phyloP scores from a whole-genome alignment of 2,888 invertebrate species.

The Caenorhabditis sp. region DNA sequence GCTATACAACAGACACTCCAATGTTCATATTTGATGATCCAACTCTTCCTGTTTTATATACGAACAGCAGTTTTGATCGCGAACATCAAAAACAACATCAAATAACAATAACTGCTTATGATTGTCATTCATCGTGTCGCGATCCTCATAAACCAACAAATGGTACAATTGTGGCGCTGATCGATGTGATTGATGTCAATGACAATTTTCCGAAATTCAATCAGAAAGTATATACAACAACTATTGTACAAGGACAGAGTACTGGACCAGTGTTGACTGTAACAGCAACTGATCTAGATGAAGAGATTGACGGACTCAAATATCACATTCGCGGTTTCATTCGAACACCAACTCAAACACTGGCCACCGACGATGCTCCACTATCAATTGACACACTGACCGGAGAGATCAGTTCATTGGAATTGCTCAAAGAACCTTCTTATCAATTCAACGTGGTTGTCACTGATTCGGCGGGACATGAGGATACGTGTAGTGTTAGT shows the following conservation, averaged over 20 bases:
- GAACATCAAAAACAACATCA: constrained; percentile 48
- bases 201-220: constrained; percentile 60
- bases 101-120: constrained; percentile 50
- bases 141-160: constrained; percentile 49
- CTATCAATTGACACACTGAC: constrained; percentile 31
- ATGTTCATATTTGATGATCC: constrained; percentile 46
- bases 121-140: constrained; percentile 48
- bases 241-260: constrained; percentile 51
- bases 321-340: constrained; percentile 45
- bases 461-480: constrained; percentile 44
- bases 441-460: constrained; percentile 47
- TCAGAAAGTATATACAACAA: constrained; percentile 39
- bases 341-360: constrained; percentile 30
- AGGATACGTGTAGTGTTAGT: constrained; percentile 46
- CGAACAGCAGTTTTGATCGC: constrained; percentile 48
- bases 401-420: constrained; percentile 47
- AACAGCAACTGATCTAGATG: constrained; percentile 43
- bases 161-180: constrained; percentile 38
- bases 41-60: constrained; percentile 47
- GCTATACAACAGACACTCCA: constrained; percentile 46
- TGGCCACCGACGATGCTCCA: constrained; percentile 23
- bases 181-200: constrained; percentile 53
- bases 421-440: constrained; percentile 37
- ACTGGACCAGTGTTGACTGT: constrained; percentile 44
- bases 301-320: constrained; percentile 39